Evolutionary conservation across 2,113 vertebrate genomes (phyloP).

Genomic region (Rhinolophus sinicus): DNA sequence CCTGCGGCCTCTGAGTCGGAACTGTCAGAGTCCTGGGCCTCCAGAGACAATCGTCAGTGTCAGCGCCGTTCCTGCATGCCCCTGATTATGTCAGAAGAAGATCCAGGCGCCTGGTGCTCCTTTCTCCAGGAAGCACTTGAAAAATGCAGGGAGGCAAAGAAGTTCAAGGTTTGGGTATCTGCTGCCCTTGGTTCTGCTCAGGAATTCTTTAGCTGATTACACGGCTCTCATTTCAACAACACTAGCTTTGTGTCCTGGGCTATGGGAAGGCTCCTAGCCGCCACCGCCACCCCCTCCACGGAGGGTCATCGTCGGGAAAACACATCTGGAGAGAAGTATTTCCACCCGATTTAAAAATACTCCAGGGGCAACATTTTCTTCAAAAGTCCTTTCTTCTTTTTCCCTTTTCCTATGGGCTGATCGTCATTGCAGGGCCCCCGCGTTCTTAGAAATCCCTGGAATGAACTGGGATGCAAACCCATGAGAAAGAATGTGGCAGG

Average conservation of each 20-base stretch:
- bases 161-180: constrained; percentile 87
- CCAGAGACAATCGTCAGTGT: constrained; percentile 37
- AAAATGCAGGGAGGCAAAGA: constrained; percentile 85
- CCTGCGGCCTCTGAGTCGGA: too few species aligned
- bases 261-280: constrained; percentile 84
- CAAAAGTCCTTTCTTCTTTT: constrained; percentile 50
- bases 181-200: constrained; percentile 87
- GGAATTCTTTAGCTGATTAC: constrained; percentile 90
- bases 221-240: constrained; percentile 88
- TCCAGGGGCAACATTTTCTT: constrained; percentile 66
- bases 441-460: background rate
- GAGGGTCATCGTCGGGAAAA: constrained; percentile 78
- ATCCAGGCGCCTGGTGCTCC: constrained; percentile 82
- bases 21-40: background rate
- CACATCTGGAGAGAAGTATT: constrained; percentile 82
- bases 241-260: constrained; percentile 85
- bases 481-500: background rate
- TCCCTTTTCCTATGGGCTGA: background rate
- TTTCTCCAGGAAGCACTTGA: constrained; percentile 85
- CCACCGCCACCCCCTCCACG: constrained; percentile 47
- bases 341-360: constrained; percentile 74
- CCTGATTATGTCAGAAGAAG: constrained; percentile 86
- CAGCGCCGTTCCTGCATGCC: constrained; percentile 16
- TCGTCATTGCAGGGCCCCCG: background rate
- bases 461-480: background rate